phyloP scores from a whole-genome alignment of 2,797 vertebrate species.

The Chrysocyon brachyurus region DNA sequence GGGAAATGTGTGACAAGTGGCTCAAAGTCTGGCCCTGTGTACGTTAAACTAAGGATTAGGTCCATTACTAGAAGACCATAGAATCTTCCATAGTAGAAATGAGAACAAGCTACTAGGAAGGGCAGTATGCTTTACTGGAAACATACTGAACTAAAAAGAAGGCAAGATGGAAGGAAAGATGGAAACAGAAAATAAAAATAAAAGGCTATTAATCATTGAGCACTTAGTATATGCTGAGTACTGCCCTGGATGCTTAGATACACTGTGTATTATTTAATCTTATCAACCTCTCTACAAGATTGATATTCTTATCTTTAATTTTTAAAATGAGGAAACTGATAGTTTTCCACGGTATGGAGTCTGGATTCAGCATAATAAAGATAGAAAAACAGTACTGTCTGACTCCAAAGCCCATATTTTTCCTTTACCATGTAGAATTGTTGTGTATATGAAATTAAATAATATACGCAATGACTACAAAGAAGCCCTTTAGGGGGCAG shows the following conservation, averaged over 20 bases:
- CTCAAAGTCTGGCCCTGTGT: neutral
- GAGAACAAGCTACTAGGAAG: neutral
- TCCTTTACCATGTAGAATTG: neutral
- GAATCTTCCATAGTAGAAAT: neutral
- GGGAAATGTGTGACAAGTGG: neutral
- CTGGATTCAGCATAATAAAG: neutral
- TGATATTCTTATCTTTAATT: neutral
- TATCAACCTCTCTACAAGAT: neutral
- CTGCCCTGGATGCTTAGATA: neutral
- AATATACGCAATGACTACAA: neutral
- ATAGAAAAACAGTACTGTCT: neutral
- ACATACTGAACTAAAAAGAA: neutral
- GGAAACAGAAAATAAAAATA: neutral
- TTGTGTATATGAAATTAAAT: neutral
- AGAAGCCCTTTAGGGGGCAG: neutral
- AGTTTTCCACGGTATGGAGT: neutral
- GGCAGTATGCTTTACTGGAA: neutral
- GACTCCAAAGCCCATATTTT: neutral
- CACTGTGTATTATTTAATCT: neutral
- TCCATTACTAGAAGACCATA: neutral
- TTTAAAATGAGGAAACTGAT: neutral
- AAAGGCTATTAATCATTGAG: neutral
- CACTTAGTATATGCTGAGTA: no score
- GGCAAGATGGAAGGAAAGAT: neutral
- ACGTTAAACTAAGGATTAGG: neutral